Percentiles rank a stretch among this genome's conserved stretches.
Evolutionary conservation across 2,113 vertebrate genomes (phyloP).

Genomic region (Pseudopipra pipra): DNA sequence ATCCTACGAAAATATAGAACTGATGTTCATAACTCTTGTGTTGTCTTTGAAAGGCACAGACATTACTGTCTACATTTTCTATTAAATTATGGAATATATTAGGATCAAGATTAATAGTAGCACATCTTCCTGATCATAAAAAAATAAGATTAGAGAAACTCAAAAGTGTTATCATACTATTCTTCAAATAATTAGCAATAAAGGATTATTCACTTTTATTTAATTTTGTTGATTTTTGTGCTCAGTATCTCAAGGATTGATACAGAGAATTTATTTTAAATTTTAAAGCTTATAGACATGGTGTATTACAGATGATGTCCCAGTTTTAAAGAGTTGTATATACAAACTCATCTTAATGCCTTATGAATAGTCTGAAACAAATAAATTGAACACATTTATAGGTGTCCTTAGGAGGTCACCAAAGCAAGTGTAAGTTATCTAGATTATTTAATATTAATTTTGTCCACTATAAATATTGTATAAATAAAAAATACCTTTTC

Average conservation of each 20-base stretch:
- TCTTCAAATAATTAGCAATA: background rate
- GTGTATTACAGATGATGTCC: background rate
- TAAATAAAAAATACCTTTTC: slow-evolving; percentile 69
- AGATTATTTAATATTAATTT: background rate
- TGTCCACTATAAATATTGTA: background rate
- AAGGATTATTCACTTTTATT: background rate
- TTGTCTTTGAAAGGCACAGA: background rate
- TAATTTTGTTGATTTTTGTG: background rate
- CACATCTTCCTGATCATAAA: background rate
- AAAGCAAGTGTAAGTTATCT: background rate
- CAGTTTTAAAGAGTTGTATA: background rate
- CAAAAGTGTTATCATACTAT: background rate
- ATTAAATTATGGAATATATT: background rate
- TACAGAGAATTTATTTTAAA: background rate
- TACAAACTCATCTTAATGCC: background rate
- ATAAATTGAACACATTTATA: background rate
- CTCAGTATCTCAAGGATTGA: background rate
- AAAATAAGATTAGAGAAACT: background rate
- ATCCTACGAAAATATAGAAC: background rate
- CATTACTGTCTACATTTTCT: background rate
- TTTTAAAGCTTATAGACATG: background rate
- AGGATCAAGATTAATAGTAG: background rate
- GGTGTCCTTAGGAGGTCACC: background rate
- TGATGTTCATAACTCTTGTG: background rate
- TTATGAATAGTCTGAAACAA: background rate